Conservation (phyloP, 2,888 invertebrate genomes). For the Tridacna crocea region DNA sequence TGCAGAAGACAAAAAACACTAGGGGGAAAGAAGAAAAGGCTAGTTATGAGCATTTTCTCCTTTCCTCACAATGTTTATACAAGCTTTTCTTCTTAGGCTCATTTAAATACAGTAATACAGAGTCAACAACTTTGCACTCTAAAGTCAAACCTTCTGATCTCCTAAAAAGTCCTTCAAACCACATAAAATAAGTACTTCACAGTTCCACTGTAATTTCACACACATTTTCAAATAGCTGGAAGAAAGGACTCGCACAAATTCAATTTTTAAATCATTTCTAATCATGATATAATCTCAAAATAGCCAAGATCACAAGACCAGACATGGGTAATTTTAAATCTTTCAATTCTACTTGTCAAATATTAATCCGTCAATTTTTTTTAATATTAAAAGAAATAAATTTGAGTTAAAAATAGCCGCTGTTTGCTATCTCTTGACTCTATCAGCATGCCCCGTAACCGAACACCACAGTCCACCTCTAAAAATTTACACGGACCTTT, state of each 20-base stretch:
- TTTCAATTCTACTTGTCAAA: neutral
- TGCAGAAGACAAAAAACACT: neutral
- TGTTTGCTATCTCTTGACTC: constrained; percentile 1
- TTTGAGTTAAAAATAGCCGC: constrained; percentile 6
- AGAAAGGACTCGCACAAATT: constrained; percentile 7
- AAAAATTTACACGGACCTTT: constrained; percentile 7
- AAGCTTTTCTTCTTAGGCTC: too few relatives aligned
- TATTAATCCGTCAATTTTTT: neutral
- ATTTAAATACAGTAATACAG: too few relatives aligned
- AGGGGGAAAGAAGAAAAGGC: neutral
- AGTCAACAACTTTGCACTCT: too few relatives aligned
- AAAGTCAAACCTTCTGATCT: neutral
- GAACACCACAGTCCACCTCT: neutral
- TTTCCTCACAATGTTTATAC: neutral
- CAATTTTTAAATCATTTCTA: constrained; percentile 25
- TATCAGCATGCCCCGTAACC: neutral
- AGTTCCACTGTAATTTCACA: constrained; percentile 6
- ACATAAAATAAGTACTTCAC: constrained; percentile 12
- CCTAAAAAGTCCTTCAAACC: neutral
- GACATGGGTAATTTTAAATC: neutral
- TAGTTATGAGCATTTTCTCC: neutral
- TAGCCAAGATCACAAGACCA: neutral
- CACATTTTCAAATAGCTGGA: constrained; percentile 21
- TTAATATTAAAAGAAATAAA: constrained; percentile 5
- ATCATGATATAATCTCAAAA: constrained; percentile 9